Conservation (phyloP, 2,888 invertebrate species). For the Apotomis turbidana region DNA sequence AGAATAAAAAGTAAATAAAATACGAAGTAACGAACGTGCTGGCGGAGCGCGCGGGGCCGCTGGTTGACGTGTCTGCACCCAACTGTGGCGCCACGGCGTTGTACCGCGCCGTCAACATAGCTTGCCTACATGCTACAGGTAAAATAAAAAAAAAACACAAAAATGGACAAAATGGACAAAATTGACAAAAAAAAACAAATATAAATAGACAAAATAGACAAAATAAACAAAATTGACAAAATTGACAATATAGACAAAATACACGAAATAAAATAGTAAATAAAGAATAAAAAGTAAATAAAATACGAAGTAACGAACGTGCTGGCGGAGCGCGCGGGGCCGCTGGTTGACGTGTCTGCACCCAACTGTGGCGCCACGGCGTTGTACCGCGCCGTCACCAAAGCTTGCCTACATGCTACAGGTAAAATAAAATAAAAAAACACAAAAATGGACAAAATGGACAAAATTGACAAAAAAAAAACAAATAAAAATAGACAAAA, state of each 20-base stretch:
- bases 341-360: constrained; percentile 62
- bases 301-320: constrained; percentile 47
- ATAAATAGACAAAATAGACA: too few species aligned
- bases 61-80: constrained; percentile 66
- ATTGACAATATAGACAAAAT: too few species aligned
- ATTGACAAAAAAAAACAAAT: too few species aligned
- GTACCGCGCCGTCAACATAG: constrained; percentile 71
- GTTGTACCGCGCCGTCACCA: constrained; percentile 72
- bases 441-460: too few species aligned
- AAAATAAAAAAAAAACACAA: constrained; percentile 23
- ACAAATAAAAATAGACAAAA: too few species aligned
- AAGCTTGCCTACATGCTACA: constrained; percentile 61
- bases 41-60: constrained; percentile 55
- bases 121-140: constrained; percentile 64
- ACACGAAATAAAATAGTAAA: too few species aligned
- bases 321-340: constrained; percentile 59
- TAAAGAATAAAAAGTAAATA: too few species aligned
- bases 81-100: constrained; percentile 79
- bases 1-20: too few species aligned
- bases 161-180: too few species aligned
- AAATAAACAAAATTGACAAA: too few species aligned
- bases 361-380: constrained; percentile 79
- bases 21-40: constrained; percentile 61
- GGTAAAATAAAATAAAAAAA: constrained; percentile 22
- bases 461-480: too few species aligned